These are phyloP conservation scores for Sceloporus undulatus DNA, from an alignment of 2,113 vertebrate species.

Conservation along the genomic window DNA sequence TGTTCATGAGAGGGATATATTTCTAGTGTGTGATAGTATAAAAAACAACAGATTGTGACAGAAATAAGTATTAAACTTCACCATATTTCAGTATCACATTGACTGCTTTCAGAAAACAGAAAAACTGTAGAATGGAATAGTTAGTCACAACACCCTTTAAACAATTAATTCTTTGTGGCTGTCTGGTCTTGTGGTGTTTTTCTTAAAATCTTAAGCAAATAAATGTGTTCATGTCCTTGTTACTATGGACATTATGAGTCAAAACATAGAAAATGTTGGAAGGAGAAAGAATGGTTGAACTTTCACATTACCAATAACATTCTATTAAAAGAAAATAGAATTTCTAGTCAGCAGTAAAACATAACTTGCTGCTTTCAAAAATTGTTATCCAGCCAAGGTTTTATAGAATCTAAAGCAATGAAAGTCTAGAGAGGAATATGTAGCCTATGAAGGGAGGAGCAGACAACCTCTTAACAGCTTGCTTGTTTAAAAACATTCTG, in stretches of 20 bases:
- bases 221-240: constrained; percentile 73
- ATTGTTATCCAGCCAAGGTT: constrained; percentile 29
- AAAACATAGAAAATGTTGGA: constrained; percentile 66
- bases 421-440: constrained; percentile 39
- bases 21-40: not conserved
- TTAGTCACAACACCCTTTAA: constrained; percentile 81
- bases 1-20: constrained; percentile 2
- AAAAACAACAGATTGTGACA: not conserved
- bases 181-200: constrained; percentile 47
- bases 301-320: constrained; percentile 55
- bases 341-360: constrained; percentile 65
- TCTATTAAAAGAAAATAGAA: constrained; percentile 65
- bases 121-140: constrained; percentile 66
- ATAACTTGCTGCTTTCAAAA: constrained; percentile 41
- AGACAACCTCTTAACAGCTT: not conserved
- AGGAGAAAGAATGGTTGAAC: constrained; percentile 69
- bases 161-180: constrained; percentile 66
- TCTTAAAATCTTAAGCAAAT: constrained; percentile 74
- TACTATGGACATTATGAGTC: constrained; percentile 79
- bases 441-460: not conserved
- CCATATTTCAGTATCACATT: constrained; percentile 68
- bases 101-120: constrained; percentile 72
- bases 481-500: not conserved
- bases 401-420: constrained; percentile 21
- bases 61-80: constrained; percentile 60